These are phyloP conservation scores for Argya squamiceps DNA, from an alignment of 2,797 vertebrate genomes.

Conservation along the genomic window DNA sequence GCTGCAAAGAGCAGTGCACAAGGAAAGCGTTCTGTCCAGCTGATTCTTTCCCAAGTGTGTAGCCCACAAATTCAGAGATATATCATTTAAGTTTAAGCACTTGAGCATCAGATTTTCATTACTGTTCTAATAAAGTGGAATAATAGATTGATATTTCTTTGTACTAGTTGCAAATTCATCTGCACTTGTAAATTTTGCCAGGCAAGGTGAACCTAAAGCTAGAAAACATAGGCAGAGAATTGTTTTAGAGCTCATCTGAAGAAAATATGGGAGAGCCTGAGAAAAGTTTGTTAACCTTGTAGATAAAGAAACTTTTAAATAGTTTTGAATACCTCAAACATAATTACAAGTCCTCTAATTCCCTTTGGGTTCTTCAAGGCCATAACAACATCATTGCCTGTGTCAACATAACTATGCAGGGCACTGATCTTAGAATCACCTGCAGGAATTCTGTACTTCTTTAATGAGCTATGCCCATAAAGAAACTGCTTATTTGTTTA, in stretches of 20 bases:
- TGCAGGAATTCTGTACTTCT: neutral
- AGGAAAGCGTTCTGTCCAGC: neutral
- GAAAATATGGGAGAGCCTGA: neutral
- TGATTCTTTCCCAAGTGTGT: neutral
- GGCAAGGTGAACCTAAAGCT: neutral
- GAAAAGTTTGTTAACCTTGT: neutral
- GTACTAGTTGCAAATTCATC: neutral
- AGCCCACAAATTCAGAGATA: neutral
- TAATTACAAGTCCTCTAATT: neutral
- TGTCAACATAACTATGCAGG: neutral
- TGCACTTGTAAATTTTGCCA: neutral
- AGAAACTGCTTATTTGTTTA: neutral
- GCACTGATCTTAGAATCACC: neutral
- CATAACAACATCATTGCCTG: neutral
- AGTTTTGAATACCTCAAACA: neutral
- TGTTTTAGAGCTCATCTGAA: neutral
- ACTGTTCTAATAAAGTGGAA: neutral
- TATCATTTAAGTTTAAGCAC: neutral
- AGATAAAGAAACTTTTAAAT: neutral
- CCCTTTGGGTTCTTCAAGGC: neutral
- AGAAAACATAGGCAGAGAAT: neutral
- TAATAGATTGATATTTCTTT: neutral
- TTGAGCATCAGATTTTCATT: neutral
- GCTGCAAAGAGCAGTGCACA: neutral
- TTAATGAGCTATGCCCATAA: neutral